phyloP scores from a whole-genome alignment of 2,797 vertebrate species.

The Arnoldichthys spilopterus region DNA sequence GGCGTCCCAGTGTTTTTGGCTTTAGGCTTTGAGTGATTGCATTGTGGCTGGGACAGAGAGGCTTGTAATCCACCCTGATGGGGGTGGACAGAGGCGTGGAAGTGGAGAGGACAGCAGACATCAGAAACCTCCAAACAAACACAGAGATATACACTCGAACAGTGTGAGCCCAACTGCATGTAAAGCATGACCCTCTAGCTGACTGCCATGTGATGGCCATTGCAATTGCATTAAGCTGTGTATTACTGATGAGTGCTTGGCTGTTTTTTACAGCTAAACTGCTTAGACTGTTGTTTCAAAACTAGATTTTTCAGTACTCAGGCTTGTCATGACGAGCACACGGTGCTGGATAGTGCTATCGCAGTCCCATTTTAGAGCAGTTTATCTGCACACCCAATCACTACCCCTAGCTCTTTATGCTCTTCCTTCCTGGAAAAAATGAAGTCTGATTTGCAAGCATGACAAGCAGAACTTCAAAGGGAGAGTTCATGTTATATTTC shows the following conservation, averaged over 20 bases:
- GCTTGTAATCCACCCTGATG: slow-evolving; percentile 69
- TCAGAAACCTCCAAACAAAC: slow-evolving; percentile 19
- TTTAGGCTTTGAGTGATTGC: slow-evolving; percentile 66
- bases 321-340: not conserved
- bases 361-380: not conserved
- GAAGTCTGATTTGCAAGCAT: slow-evolving; percentile 1
- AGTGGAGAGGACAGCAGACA: slow-evolving; percentile 46
- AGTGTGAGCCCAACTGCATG: slow-evolving; percentile 1
- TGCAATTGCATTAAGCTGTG: slow-evolving; percentile 17
- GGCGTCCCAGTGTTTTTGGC: slow-evolving; percentile 36
- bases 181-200: slow-evolving; percentile 25
- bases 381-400: not conserved
- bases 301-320: not conserved
- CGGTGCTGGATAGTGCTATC: not conserved
- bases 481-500: not conserved
- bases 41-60: slow-evolving; percentile 63
- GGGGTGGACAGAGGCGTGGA: slow-evolving; percentile 62
- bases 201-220: slow-evolving; percentile 34
- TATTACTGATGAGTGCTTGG: not conserved
- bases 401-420: not conserved
- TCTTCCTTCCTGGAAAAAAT: not conserved
- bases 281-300: not conserved
- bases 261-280: not conserved
- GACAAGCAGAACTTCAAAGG: not conserved
- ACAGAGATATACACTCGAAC: not conserved